These are phyloP conservation scores for Leptinotarsa lineolata DNA, from an alignment of 1,140 invertebrate species.

Conservation along the genomic window DNA sequence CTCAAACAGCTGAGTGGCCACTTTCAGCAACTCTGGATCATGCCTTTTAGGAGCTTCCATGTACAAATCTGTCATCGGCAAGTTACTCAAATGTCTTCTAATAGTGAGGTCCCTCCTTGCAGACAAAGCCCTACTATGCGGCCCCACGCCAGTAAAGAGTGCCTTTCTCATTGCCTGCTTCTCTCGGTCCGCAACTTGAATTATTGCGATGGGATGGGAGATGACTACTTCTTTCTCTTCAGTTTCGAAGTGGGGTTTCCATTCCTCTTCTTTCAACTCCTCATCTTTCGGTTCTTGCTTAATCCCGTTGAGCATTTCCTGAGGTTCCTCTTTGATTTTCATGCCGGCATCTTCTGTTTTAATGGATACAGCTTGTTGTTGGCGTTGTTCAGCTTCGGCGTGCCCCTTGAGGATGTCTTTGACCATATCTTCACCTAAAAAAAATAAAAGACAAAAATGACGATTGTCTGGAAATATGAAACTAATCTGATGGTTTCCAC, in stretches of 20 bases:
- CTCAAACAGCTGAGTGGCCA: slow-evolving; percentile 51
- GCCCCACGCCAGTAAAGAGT: slow-evolving; percentile 59
- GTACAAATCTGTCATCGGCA: slow-evolving; percentile 62
- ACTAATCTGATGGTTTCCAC: too few species aligned
- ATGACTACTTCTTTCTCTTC: slow-evolving; percentile 36
- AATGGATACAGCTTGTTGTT: slow-evolving; percentile 38
- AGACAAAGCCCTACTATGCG: slow-evolving; percentile 64
- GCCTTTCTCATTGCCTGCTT: slow-evolving; percentile 53
- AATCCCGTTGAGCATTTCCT: slow-evolving; percentile 36
- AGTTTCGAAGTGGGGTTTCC: slow-evolving; percentile 45
- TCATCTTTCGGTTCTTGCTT: slow-evolving; percentile 44
- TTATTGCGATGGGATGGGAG: slow-evolving; percentile 64
- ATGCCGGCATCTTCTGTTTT: slow-evolving; percentile 15
- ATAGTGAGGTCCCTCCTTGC: slow-evolving; percentile 69
- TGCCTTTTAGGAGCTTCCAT: slow-evolving; percentile 52
- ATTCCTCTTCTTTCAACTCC: slow-evolving; percentile 32
- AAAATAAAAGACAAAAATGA: too few species aligned
- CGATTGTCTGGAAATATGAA: too few species aligned
- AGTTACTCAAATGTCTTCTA: slow-evolving; percentile 65
- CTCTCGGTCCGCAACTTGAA: slow-evolving; percentile 62
- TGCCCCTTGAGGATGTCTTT: slow-evolving; percentile 63
- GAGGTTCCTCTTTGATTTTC: slow-evolving; percentile 35
- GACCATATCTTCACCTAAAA: slow-evolving; percentile 61
- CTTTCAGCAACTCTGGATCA: slow-evolving; percentile 52
- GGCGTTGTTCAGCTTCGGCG: slow-evolving; percentile 46